phyloP scores from a whole-genome alignment of 2,888 invertebrate species.

The Diarsia brunnea region DNA sequence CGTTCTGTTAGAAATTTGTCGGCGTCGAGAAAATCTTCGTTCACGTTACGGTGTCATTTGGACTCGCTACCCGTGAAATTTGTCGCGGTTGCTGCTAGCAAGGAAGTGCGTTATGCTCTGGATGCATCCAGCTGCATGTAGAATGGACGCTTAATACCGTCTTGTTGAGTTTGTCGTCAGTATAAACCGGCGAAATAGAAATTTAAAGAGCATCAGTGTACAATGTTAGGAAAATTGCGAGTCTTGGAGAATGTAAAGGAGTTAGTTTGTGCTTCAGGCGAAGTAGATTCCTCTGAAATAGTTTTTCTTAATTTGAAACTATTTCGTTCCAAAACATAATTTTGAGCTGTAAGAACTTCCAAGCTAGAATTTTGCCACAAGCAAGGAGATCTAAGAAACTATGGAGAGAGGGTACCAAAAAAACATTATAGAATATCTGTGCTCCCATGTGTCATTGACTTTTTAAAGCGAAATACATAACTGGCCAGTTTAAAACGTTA shows the following conservation, averaged over 20 bases:
- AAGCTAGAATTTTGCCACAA: neutral
- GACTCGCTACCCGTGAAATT: constrained; percentile 87
- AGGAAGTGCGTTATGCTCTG: constrained; percentile 68
- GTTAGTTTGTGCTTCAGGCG: constrained; percentile 15
- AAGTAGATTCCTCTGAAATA: constrained; percentile 29
- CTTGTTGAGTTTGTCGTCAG: constrained; percentile 61
- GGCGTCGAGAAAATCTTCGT: constrained; percentile 81
- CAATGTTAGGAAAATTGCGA: constrained; percentile 59
- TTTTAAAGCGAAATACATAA: neutral
- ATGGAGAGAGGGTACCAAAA: neutral
- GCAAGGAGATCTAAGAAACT: neutral
- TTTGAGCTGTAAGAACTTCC: neutral
- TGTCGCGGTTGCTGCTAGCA: constrained; percentile 79
- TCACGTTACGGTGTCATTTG: constrained; percentile 80
- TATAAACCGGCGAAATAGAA: constrained; percentile 61
- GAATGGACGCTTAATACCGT: constrained; percentile 67
- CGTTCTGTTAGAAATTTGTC: constrained; percentile 84
- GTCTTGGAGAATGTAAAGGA: constrained; percentile 46
- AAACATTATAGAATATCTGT: neutral
- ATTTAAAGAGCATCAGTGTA: constrained; percentile 60
- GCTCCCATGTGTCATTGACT: neutral
- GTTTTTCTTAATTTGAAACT: constrained; percentile 35
- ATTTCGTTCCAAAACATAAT: constrained; percentile 9
- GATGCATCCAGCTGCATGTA: constrained; percentile 73
- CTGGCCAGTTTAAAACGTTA: neutral